These are phyloP conservation scores for Pseudochaenichthys georgianus DNA, from an alignment of 2,797 vertebrate genomes.

Conservation along the genomic window DNA sequence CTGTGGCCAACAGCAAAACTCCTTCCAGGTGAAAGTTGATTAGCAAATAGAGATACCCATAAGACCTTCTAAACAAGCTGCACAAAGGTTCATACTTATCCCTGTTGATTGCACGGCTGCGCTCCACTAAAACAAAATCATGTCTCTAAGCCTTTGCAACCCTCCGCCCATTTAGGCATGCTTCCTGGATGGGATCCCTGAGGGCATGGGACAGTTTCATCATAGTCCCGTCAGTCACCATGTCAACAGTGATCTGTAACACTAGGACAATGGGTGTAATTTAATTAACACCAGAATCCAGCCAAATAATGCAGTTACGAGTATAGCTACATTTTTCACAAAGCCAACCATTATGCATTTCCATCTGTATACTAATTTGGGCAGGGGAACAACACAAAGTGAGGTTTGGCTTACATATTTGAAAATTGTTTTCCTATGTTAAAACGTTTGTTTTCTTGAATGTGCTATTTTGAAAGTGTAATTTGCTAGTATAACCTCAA, in stretches of 20 bases:
- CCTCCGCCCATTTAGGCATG: constrained; percentile 47
- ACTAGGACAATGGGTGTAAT: constrained; percentile 5
- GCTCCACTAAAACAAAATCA: constrained; percentile 61
- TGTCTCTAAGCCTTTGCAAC: constrained; percentile 45
- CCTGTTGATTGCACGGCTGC: constrained; percentile 54
- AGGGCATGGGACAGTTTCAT: constrained; percentile 37
- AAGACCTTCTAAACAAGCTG: constrained; percentile 23
- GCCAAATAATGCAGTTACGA: neutral
- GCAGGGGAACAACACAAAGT: neutral
- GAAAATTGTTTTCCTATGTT: too few species aligned
- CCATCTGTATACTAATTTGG: neutral
- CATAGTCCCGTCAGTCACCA: constrained; percentile 27
- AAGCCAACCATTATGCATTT: neutral
- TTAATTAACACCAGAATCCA: constrained; percentile 23
- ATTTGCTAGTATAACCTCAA: neutral
- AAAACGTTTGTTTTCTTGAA: too few species aligned
- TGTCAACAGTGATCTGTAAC: constrained; percentile 31
- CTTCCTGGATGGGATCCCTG: constrained; percentile 57
- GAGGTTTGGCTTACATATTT: too few species aligned
- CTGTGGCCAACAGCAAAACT: constrained; percentile 14
- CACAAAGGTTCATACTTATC: constrained; percentile 51
- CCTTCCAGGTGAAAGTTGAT: constrained; percentile 27
- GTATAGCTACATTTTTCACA: neutral
- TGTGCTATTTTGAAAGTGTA: neutral
- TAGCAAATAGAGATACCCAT: constrained; percentile 46